Evolutionary conservation across 2,797 vertebrate genomes (phyloP).

Genomic region (Heterohyrax brucei): DNA sequence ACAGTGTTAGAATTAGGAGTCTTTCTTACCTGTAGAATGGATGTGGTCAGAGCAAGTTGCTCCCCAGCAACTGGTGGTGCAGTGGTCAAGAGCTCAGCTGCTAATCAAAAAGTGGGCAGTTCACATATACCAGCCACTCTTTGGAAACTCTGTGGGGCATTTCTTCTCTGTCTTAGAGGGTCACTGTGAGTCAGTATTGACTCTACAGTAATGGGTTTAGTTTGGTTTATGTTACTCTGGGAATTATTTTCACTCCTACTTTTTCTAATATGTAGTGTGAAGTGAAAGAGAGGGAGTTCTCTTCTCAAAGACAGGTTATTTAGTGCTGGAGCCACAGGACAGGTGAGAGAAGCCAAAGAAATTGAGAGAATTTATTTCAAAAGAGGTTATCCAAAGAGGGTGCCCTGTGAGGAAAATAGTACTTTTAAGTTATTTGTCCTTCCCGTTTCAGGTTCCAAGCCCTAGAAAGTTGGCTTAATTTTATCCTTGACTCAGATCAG

Average conservation of each 20-base stretch:
- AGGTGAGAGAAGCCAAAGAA: not conserved
- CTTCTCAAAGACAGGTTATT: not conserved
- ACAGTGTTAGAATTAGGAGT: not conserved
- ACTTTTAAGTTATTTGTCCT: not conserved
- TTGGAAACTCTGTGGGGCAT: too few species aligned
- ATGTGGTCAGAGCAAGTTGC: not conserved
- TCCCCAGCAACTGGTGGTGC: not conserved
- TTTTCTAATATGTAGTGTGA: not conserved
- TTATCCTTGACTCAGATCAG: not conserved
- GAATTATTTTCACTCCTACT: not conserved
- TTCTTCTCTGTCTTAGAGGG: too few species aligned
- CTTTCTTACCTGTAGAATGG: not conserved
- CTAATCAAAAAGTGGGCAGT: too few species aligned
- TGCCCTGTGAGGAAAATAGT: not conserved
- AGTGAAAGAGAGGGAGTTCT: too few species aligned
- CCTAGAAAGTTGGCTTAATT: not conserved
- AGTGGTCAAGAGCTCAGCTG: too few species aligned
- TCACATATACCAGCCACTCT: too few species aligned
- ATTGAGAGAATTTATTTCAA: not conserved
- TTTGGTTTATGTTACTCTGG: not conserved
- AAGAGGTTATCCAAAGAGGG: not conserved
- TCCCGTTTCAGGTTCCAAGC: not conserved
- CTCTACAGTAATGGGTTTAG: too few species aligned
- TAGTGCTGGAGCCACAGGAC: not conserved
- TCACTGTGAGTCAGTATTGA: too few species aligned